Evolutionary conservation across 2,888 invertebrate species (phyloP), one percentile per base, ranked within the genome.

Genomic region (Strigamia crassipes): DNA sequence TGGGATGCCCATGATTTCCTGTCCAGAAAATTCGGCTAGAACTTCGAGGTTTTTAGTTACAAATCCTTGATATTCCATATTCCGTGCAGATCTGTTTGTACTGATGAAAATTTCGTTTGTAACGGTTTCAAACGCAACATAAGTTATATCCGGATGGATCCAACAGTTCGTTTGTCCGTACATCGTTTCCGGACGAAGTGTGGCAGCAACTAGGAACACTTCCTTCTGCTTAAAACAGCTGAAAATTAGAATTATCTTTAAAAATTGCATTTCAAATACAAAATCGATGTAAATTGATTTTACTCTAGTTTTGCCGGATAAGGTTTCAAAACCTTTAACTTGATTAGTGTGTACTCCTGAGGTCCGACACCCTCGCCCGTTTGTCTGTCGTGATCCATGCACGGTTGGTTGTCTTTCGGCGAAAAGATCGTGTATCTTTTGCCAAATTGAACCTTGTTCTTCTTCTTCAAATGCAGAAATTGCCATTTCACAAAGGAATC

Each of bases 81-180:
- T 99, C 82, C 93, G 91, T 0, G 99, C 98, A 0, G 99, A 93
- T 85, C 98, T 91, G 83, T 89, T 89, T 0, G 98, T 97, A 85
- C 94, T 94, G 79, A 99, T 91, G 88, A 94, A 97, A 51, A 99
- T 90, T 83, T 96, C 96, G 78, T 90, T 90, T 61, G 90, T 89
- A 15, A 90, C 90, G 0, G 92, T 92, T 86, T 92, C 90, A 87
- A 96, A 95, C 0, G 94, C 97, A 84, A 98, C 92, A 87, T 99
- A 99, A 84, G 92, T 92, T 87, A 99, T 94, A 86, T 98, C 97
- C 0, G 99, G 99, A 86, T 94, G 94, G 4, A 99, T 88, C 97
- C 99, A 99, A 88, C 98, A 99, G 87, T 99, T 99, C 0, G 99
- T 99, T 90, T 99, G 99, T 0, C 99, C 99, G 87, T 98, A 99